These are phyloP conservation scores for Pteria penguin DNA, from an alignment of 2,888 invertebrate species.

Conservation along the genomic window DNA sequence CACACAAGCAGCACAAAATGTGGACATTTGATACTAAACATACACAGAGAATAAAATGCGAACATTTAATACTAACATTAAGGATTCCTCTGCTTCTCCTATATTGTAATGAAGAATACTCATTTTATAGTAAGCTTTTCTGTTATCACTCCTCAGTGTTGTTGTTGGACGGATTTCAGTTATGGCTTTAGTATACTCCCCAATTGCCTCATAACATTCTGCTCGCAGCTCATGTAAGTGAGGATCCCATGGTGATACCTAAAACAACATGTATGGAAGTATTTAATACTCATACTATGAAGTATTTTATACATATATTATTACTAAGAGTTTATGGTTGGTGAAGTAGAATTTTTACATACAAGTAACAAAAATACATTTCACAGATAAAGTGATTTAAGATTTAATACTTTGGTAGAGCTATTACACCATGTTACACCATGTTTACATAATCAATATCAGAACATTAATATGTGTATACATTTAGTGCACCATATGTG, in stretches of 20 bases:
- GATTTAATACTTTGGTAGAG: no score
- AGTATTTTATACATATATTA: background rate
- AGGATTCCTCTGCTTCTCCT: slow-evolving; percentile 93
- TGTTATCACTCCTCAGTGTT: slow-evolving; percentile 94
- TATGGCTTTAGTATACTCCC: slow-evolving; percentile 86
- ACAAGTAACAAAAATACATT: no score
- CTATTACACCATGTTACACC: no score
- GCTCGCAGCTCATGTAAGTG: slow-evolving; percentile 91
- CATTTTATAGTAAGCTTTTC: slow-evolving; percentile 91
- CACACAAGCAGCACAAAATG: no score
- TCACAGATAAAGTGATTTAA: no score
- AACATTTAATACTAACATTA: slow-evolving; percentile 84
- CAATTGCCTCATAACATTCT: slow-evolving; percentile 87
- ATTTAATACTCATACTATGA: background rate
- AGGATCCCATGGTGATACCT: slow-evolving; percentile 93
- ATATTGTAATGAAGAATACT: slow-evolving; percentile 91
- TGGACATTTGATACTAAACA: background rate
- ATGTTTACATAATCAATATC: no score
- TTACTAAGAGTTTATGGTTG: no score
- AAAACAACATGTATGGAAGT: no score
- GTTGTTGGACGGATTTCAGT: slow-evolving; percentile 94
- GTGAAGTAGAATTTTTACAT: no score
- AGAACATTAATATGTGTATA: no score
- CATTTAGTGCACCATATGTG: no score
- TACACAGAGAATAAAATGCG: background rate